A percentile compares a stretch with the other conserved stretches of the same genome.
Conservation (phyloP, 2,888 invertebrate species). For the Clivina fossor region DNA sequence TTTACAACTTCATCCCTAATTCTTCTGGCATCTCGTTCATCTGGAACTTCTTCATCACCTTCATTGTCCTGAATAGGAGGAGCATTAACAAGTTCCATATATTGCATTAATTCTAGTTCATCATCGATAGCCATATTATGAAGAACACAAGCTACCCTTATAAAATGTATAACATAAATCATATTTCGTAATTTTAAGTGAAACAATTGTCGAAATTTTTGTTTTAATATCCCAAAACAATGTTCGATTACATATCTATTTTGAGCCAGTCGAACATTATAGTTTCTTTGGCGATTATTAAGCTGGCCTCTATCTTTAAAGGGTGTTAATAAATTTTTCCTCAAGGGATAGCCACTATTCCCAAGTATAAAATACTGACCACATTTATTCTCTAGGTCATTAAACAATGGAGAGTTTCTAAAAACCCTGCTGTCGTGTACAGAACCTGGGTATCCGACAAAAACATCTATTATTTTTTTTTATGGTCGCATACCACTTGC, state of each 20-base stretch:
- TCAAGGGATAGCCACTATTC: constrained; percentile 34
- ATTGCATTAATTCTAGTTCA: not conserved
- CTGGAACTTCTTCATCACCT: not conserved
- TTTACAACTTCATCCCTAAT: not conserved
- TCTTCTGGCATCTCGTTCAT: not conserved
- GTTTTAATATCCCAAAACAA: constrained; percentile 30
- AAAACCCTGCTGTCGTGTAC: constrained; percentile 30
- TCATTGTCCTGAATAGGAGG: not conserved
- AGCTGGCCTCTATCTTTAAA: constrained; percentile 36
- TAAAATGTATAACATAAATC: not conserved
- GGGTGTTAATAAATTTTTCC: constrained; percentile 31
- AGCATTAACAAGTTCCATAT: not conserved
- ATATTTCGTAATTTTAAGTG: not conserved
- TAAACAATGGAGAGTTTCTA: constrained; percentile 20
- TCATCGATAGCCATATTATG: not conserved
- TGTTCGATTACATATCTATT: constrained; percentile 33
- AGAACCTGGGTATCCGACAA: constrained; percentile 19
- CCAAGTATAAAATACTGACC: constrained; percentile 28
- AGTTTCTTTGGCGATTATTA: constrained; percentile 30
- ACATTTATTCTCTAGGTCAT: constrained; percentile 25
- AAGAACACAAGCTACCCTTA: not conserved
- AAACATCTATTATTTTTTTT: constrained; percentile 23
- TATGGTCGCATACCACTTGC: constrained; percentile 27
- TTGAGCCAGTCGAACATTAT: constrained; percentile 31
- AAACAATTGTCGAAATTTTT: constrained; percentile 25